phyloP scores from a whole-genome alignment of 2,113 vertebrate genomes.

The Triplophysa siluroides region DNA sequence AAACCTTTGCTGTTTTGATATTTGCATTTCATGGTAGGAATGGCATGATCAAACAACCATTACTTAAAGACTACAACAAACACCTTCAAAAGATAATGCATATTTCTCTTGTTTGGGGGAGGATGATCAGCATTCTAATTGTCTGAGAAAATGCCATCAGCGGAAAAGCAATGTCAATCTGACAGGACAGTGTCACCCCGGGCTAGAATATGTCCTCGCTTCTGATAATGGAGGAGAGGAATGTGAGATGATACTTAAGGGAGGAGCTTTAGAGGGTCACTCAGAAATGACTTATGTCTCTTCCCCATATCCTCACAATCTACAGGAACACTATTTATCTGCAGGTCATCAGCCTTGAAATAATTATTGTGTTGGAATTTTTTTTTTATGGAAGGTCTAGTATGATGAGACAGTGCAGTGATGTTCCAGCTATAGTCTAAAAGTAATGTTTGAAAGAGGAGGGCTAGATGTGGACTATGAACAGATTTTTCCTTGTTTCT shows the following conservation, averaged over 20 bases:
- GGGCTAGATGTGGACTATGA: not conserved
- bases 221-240: slow-evolving; percentile 54
- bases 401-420: not conserved
- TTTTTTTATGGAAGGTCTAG: not conserved
- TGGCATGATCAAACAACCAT: not conserved
- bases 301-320: slow-evolving; percentile 3
- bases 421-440: not conserved
- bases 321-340: slow-evolving; percentile 20
- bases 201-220: slow-evolving; percentile 55
- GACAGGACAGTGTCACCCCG: slow-evolving; percentile 49
- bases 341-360: not conserved
- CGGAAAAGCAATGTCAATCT: slow-evolving; percentile 53
- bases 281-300: slow-evolving; percentile 49
- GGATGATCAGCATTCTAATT: slow-evolving; percentile 45
- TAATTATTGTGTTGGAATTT: slow-evolving; percentile 13
- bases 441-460: not conserved
- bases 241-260: slow-evolving; percentile 51
- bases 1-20: slow-evolving; percentile 10
- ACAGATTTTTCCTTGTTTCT: not conserved
- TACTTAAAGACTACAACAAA: not conserved
- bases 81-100: not conserved
- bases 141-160: slow-evolving; percentile 38
- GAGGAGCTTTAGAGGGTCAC: slow-evolving; percentile 53
- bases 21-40: not conserved
- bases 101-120: not conserved